These are phyloP conservation scores for Danaus melanippus DNA, from an alignment of 1,140 invertebrate species.

Conservation along the genomic window DNA sequence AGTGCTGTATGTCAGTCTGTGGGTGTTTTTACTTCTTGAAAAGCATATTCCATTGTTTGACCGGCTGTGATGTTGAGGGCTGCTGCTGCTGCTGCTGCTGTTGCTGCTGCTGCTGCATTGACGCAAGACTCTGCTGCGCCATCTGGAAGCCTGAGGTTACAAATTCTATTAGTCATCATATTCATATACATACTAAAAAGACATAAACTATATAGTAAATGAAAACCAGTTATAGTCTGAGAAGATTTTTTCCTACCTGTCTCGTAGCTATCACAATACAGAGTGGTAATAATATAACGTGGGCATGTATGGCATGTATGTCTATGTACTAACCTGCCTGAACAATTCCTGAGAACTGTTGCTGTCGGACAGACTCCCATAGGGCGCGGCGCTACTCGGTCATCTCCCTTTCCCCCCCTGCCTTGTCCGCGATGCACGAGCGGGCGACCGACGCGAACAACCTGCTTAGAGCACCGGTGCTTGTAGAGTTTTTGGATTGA, in stretches of 20 bases:
- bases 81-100: background rate
- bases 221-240: too few relatives aligned
- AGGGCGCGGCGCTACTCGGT: conserved; percentile 58
- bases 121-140: conserved; percentile 27
- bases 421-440: conserved; percentile 92
- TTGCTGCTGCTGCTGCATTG: conserved; percentile 1
- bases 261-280: too few relatives aligned
- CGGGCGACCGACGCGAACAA: conserved; percentile 95
- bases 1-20: conserved; percentile 6
- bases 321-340: conserved; percentile 33
- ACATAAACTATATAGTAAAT: background rate
- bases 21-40: conserved; percentile 40
- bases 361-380: conserved; percentile 58
- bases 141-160: conserved; percentile 37
- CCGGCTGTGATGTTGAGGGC: conserved; percentile 30
- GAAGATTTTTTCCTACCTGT: too few relatives aligned
- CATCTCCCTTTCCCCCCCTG: conserved; percentile 55
- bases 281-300: too few relatives aligned
- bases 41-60: conserved; percentile 45
- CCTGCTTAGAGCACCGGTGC: conserved; percentile 25
- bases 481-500: background rate
- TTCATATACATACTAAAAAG: background rate
- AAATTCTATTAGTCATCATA: conserved; percentile 1
- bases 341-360: conserved; percentile 38
- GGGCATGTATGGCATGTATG: too few relatives aligned